Conservation (phyloP, 2,888 invertebrate genomes). For the Esperia sulphurella region DNA sequence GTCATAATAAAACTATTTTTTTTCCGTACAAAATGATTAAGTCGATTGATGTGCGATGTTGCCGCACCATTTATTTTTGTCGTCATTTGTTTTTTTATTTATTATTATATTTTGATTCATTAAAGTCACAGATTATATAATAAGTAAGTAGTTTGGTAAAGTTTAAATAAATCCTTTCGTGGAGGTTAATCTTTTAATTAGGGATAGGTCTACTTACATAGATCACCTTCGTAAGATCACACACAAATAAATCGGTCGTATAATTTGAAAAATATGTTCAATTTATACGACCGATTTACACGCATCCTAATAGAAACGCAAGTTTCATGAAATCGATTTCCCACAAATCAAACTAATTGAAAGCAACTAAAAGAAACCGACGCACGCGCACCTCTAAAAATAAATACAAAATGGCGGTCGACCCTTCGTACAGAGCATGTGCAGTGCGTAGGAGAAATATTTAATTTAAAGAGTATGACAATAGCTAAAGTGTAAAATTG, state of each 20-base stretch:
- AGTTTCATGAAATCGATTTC: conserved; percentile 49
- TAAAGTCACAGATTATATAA: background rate
- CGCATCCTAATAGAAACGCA: conserved; percentile 9
- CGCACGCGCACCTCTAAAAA: conserved; percentile 56
- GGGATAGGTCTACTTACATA: background rate
- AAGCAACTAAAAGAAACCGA: conserved; percentile 43
- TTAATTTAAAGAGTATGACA: background rate
- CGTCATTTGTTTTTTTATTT: too few relatives aligned
- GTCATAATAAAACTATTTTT: too few relatives aligned
- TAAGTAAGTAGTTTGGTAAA: background rate
- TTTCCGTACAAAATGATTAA: too few relatives aligned
- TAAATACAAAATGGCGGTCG: conserved; percentile 51
- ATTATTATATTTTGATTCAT: too few relatives aligned
- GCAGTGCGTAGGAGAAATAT: conserved; percentile 38
- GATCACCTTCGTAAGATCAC: background rate
- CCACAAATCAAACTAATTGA: conserved; percentile 71
- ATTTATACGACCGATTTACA: background rate
- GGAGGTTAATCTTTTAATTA: background rate
- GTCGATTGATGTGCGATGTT: too few relatives aligned
- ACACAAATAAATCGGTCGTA: background rate
- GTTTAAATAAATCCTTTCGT: background rate
- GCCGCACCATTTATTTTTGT: too few relatives aligned
- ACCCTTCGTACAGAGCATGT: conserved; percentile 41
- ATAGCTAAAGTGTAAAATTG: too few relatives aligned
- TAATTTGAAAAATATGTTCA: too few relatives aligned